These are phyloP conservation scores for Lophochroa leadbeateri DNA, from an alignment of 2,113 vertebrate genomes.

Conservation along the genomic window DNA sequence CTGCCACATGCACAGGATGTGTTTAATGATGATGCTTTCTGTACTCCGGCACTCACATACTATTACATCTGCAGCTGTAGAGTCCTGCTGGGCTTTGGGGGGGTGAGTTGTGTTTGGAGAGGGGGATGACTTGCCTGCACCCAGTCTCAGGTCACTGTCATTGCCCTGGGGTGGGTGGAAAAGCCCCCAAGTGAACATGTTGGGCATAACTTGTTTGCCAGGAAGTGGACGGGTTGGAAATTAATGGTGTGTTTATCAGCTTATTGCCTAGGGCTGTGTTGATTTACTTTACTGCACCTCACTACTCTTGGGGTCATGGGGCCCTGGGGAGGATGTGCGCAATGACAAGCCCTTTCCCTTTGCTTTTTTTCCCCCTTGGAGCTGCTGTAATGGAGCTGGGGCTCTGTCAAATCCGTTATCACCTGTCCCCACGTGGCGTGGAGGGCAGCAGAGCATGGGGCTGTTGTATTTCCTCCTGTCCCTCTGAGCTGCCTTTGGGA, in stretches of 20 bases:
- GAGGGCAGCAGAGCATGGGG: not conserved
- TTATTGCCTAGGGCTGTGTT: not conserved
- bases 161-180: not conserved
- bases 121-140: not conserved
- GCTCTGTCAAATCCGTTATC: not conserved
- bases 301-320: not conserved
- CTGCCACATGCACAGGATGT: accelerated
- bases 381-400: not conserved
- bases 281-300: not conserved
- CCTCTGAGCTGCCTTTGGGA: not conserved
- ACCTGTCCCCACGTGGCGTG: accelerated
- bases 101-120: not conserved
- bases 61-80: not conserved
- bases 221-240: not conserved
- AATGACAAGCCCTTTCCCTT: not conserved
- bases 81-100: not conserved
- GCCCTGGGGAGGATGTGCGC: not conserved
- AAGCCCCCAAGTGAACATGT: not conserved
- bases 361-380: not conserved
- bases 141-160: not conserved
- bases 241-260: not conserved
- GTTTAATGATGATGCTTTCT: not conserved
- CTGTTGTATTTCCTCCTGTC: not conserved
- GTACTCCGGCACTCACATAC: not conserved
- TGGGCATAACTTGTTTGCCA: not conserved